Evolutionary conservation across 1,140 invertebrate species (phyloP), one percentile per base, ranked within the genome.

Genomic region (Prorops nasuta): DNA sequence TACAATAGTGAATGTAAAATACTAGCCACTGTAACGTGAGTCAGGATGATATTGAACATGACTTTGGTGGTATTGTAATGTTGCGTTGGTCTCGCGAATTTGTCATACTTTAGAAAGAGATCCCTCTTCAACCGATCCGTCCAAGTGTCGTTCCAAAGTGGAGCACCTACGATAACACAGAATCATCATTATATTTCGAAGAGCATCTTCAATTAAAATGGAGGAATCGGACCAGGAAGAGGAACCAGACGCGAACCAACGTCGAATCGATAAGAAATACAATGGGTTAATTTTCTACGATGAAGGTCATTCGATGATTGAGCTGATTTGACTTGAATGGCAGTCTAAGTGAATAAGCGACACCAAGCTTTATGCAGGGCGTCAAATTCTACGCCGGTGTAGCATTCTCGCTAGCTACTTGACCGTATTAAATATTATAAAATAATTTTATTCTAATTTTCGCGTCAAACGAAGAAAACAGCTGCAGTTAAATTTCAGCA

Each of bases 71-170:
- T 62, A 41, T 78, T 74, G 42, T 69, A 76, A 50, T 81, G 76
- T 48, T 81, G 73, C 0, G 79, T 61, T 2, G 83, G 83, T 51
- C 84, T 76, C 2, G 80, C 72, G 48, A 82, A 79, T 67, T 82
- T 83, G 58, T 86, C 83, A 54, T 86, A 86, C 44, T 80, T 82
- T 3, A 78, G 60, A 16, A 85, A 76, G 1, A 86, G 59, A 58
- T 83, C 77, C 31, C 78, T 67, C 51, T 82, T 79, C 35, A 86
- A 67, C 3, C 69, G 66, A 65, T 86, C 83, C 10, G 78, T 77
- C 53, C 71, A 70, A 7, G 81, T 84, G n/a, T 79, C 64, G 55
- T 81, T 84, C 80, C 80, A 81, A 39, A 77, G 49, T 4, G 67
- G 69, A 35, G 38, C 4, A 39, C 44, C 56, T 61, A 12, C 2